These are phyloP conservation scores for Euzophera pinguis DNA, from an alignment of 2,888 invertebrate genomes.

Conservation along the genomic window DNA sequence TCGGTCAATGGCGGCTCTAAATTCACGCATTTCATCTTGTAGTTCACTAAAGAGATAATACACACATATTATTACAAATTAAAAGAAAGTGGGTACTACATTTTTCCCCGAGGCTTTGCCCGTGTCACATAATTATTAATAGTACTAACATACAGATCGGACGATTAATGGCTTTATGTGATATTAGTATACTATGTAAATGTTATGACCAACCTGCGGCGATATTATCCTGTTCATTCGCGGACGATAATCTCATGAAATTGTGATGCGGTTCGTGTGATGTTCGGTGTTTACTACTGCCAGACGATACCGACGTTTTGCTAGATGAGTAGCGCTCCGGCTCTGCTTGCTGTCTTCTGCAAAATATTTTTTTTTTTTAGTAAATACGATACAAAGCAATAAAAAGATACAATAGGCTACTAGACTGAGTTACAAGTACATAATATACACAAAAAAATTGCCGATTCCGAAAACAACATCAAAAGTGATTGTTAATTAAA, in stretches of 20 bases:
- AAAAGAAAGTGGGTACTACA: no score
- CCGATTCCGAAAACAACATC: no score
- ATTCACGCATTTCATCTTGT: slow-evolving; percentile 70
- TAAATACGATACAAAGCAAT: no score
- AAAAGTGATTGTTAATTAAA: no score
- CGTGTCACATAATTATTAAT: not conserved
- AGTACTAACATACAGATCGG: no score
- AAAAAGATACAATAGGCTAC: no score
- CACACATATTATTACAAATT: no score
- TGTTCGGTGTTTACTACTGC: slow-evolving; percentile 58
- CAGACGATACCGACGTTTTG: slow-evolving; percentile 62
- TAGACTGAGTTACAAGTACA: no score
- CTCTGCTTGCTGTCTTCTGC: slow-evolving; percentile 71
- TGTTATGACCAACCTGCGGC: slow-evolving; percentile 50
- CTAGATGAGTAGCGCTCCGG: slow-evolving; percentile 67
- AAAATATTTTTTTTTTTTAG: not conserved
- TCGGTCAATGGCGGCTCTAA: slow-evolving; percentile 72
- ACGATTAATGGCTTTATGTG: no score
- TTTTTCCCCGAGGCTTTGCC: no score
- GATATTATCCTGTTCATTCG: slow-evolving; percentile 66
- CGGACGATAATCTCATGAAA: slow-evolving; percentile 62
- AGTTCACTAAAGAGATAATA: slow-evolving; percentile 51
- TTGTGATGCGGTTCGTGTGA: slow-evolving; percentile 54
- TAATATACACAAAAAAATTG: no score
- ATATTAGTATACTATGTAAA: no score